Conservation (phyloP, 2,797 vertebrate species). For the Lepilemur septentrionalis region DNA sequence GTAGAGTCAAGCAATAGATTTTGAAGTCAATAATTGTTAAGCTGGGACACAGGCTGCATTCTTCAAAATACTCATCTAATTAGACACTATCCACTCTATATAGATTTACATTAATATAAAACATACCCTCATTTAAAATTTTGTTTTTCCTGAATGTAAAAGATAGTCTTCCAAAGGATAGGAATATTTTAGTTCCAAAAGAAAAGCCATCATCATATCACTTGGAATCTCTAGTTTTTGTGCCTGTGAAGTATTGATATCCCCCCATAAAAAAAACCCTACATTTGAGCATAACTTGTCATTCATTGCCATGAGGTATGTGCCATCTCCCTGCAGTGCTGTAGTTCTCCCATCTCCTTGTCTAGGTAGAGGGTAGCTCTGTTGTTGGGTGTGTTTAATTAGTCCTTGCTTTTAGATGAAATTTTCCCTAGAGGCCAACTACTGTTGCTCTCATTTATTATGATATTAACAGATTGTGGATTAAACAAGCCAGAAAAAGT, state of each 20-base stretch:
- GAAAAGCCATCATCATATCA: conserved; percentile 63
- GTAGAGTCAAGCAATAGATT: conserved; percentile 73
- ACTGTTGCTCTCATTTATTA: conserved; percentile 24
- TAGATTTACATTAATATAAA: conserved; percentile 52
- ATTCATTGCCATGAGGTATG: background rate
- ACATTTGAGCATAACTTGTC: background rate
- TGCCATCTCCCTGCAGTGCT: background rate
- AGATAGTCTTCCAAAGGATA: conserved; percentile 74
- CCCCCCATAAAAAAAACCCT: background rate
- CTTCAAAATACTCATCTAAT: conserved; percentile 43
- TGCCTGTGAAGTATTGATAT: conserved; percentile 56
- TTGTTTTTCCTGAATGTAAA: conserved; percentile 51
- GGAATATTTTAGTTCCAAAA: conserved; percentile 62
- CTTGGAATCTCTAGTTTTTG: conserved; percentile 13
- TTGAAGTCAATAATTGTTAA: conserved; percentile 52
- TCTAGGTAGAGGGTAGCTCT: background rate
- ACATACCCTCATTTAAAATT: conserved; percentile 24
- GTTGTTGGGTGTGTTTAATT: background rate
- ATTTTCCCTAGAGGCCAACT: background rate
- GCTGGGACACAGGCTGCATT: conserved; percentile 44
- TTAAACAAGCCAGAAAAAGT: conserved; percentile 44
- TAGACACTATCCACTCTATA: conserved; percentile 1
- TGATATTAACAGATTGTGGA: background rate
- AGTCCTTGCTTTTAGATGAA: background rate
- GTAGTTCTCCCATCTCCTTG: background rate